These are phyloP conservation scores for Agrotis ipsilon DNA, from an alignment of 2,888 invertebrate species.

Conservation along the genomic window DNA sequence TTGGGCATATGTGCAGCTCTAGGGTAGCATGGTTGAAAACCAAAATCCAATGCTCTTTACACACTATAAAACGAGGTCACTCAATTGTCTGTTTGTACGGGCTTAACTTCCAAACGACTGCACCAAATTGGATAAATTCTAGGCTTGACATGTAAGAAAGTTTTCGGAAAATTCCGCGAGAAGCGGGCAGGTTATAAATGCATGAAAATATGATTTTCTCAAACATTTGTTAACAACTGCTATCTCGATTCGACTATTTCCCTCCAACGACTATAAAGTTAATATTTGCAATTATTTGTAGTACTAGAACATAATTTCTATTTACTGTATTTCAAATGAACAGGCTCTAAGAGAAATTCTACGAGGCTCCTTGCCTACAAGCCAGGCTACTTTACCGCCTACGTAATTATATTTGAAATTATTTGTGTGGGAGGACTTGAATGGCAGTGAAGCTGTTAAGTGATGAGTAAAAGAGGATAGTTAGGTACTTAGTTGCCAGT, in stretches of 20 bases:
- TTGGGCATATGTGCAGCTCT: too few species aligned
- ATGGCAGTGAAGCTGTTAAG: not conserved
- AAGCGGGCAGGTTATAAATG: too few species aligned
- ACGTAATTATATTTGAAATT: conserved; percentile 39
- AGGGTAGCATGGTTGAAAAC: too few species aligned
- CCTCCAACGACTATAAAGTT: not conserved
- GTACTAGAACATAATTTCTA: not conserved
- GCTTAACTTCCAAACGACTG: too few species aligned
- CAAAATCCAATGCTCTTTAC: too few species aligned
- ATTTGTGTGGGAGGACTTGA: conserved; percentile 25
- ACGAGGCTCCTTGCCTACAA: not conserved
- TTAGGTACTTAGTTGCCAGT: not conserved
- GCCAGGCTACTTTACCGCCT: conserved; percentile 12
- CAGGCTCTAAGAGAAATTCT: not conserved
- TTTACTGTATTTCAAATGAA: conserved; percentile 3
- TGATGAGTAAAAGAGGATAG: conserved; percentile 4
- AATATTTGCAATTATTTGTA: not conserved
- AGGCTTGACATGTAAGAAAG: too few species aligned
- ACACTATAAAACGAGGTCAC: too few species aligned
- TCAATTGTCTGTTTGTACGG: too few species aligned
- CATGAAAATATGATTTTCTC: not conserved
- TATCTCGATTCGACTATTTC: not conserved
- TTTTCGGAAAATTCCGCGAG: too few species aligned
- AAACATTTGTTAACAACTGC: not conserved
- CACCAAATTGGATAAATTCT: too few species aligned